These are phyloP conservation scores for Platyscapa corneri DNA, from an alignment of 1,140 invertebrate species.

Conservation along the genomic window DNA sequence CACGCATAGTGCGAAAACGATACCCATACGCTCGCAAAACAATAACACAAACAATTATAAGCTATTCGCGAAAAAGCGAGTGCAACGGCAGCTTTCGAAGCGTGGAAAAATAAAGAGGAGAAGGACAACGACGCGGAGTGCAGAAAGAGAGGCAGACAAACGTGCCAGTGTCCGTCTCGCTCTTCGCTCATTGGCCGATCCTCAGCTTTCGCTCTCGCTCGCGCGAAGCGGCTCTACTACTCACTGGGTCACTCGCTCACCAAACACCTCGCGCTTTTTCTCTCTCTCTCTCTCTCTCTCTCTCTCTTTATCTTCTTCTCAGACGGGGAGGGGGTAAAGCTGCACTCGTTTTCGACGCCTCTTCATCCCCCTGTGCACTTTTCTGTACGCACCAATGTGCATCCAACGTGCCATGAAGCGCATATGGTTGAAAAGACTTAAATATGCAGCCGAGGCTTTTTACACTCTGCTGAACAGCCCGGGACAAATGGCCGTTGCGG, in stretches of 20 bases:
- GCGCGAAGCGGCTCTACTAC: constrained; percentile 4
- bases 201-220: constrained; percentile 2
- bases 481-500: background rate
- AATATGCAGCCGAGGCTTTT: background rate
- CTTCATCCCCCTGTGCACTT: constrained; percentile 28
- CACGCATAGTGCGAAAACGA: constrained; percentile 18
- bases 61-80: constrained; percentile 5
- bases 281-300: constrained; percentile 39
- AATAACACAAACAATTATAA: constrained; percentile 31
- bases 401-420: background rate
- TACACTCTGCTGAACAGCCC: background rate
- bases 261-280: background rate
- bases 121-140: background rate
- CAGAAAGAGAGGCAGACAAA: background rate
- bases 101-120: constrained; percentile 23
- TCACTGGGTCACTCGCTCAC: constrained; percentile 40
- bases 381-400: constrained; percentile 6
- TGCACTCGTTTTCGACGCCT: background rate
- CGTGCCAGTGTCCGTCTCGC: background rate
- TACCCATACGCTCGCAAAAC: background rate
- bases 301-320: constrained; percentile 40
- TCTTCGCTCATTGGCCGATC: constrained; percentile 17
- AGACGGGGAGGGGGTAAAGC: background rate
- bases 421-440: background rate
- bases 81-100: background rate